Conservation (phyloP, 2,888 invertebrate genomes). For the Drosophila vallismaia region DNA sequence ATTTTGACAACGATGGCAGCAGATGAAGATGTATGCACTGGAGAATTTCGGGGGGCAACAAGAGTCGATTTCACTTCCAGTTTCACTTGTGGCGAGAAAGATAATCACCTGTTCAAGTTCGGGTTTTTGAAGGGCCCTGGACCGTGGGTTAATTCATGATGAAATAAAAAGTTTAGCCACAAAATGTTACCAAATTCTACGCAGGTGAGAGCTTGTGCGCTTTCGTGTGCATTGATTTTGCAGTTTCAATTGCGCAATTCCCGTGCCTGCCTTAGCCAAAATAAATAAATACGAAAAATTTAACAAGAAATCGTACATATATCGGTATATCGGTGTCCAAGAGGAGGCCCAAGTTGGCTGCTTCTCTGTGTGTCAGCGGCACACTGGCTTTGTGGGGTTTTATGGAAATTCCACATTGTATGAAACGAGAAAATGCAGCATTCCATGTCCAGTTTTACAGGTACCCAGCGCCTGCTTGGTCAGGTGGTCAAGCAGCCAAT, state of each 20-base stretch:
- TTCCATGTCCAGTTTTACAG: conserved; percentile 73
- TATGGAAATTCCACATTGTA: conserved; percentile 76
- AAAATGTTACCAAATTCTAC: conserved; percentile 63
- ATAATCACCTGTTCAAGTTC: conserved; percentile 60
- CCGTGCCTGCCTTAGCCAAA: conserved; percentile 1
- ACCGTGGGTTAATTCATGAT: neutral
- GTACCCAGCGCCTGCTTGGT: conserved; percentile 48
- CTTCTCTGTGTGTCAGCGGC: conserved; percentile 63
- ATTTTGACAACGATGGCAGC: conserved; percentile 18
- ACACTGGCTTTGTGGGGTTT: conserved; percentile 52
- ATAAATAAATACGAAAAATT: neutral
- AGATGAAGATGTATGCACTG: conserved; percentile 32
- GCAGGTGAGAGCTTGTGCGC: conserved; percentile 58
- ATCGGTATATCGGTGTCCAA: neutral
- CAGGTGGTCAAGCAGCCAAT: conserved; percentile 63
- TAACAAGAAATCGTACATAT: neutral
- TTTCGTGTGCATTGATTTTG: conserved; percentile 2
- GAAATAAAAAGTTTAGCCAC: conserved; percentile 26
- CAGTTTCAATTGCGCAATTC: conserved; percentile 8
- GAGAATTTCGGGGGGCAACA: neutral
- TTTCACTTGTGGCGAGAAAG: conserved; percentile 49
- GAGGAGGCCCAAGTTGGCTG: conserved; percentile 13
- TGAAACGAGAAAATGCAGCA: conserved; percentile 72
- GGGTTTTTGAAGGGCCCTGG: conserved; percentile 1
- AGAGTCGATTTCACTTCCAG: conserved; percentile 68